phyloP scores from a whole-genome alignment of 2,113 vertebrate genomes.

The Siphamia tubifer region DNA sequence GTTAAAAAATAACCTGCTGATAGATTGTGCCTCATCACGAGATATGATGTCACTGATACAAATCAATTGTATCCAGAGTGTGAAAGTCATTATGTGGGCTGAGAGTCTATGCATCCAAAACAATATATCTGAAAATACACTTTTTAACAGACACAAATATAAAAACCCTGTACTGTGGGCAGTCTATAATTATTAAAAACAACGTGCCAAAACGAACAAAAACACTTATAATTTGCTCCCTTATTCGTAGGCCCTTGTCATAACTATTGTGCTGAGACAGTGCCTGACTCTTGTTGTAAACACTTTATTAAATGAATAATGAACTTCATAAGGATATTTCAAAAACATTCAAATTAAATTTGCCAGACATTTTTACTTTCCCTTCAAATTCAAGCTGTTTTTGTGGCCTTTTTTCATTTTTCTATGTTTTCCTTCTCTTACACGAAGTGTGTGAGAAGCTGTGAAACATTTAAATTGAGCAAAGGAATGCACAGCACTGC shows the following conservation, averaged over 20 bases:
- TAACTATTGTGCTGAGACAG: neutral
- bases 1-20: neutral
- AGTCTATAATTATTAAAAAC: slow-evolving; percentile 5
- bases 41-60: neutral
- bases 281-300: slow-evolving; percentile 1
- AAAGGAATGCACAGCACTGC: neutral
- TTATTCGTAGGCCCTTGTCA: neutral
- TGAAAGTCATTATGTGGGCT: slow-evolving; percentile 22
- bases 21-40: neutral
- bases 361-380: neutral
- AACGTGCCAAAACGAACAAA: neutral
- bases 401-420: slow-evolving; percentile 17
- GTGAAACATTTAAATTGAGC: neutral
- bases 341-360: neutral
- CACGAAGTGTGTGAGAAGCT: neutral
- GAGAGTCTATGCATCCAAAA: neutral
- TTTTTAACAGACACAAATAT: neutral
- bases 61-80: neutral
- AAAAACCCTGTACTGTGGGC: neutral
- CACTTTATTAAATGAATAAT: slow-evolving; percentile 5
- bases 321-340: neutral
- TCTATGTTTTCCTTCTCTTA: neutral
- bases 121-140: neutral
- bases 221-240: neutral
- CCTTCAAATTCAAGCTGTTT: neutral